Base-by-base conservation (phyloP, 2,888 invertebrate genomes). In the Eudemis profundana region DNA sequence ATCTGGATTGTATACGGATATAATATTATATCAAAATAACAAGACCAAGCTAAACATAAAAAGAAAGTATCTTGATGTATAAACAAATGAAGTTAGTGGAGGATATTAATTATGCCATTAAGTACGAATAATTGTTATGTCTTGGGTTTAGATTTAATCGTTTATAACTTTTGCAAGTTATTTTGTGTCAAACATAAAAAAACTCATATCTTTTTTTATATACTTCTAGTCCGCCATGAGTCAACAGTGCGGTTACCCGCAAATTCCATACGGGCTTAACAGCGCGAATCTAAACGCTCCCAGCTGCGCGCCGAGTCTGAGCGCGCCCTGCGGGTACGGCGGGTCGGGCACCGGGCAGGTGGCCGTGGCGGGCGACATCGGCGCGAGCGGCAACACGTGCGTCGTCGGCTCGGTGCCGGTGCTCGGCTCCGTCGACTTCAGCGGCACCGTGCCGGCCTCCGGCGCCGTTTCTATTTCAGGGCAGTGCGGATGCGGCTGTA, bases 331-430 rank as follows among this genome's bases (percentile, higher is more conserved):
- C 44, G 12, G 66, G 42, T 77, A 75, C 70, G 76, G 76, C 15
- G 77, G 76, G 21, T 57, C 63, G 15, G 79, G 81, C 53, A 64
- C 73, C 36, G 80, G 79, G 47, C 68, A 75, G 49, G 67, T 78
- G n/a, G 69, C 68, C 27, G 72, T 76, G 33, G 67, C 74, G 4
- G 74, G 81, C 8, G 77, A 76, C 61, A 67, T 82, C 68, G 74
- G 71, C 63, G 72, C 75, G 33, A 64, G 67, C 47, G 73, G 80
- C 64, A 73, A 71, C 47, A 76, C 79, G 40, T 71, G 73, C 59
- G 74, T 81, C 50, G 72, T 74, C 8, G 80, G 82, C 57, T 75
- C 77, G 57, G 75, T 81, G 33, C 82, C 83, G 71, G 67, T 29
- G 74, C 74, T 1, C 77, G 81, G 5, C 69, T 51, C 68, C 46